Conservation (phyloP, 2,113 vertebrate species). For the Psittacula cyanocephala region DNA sequence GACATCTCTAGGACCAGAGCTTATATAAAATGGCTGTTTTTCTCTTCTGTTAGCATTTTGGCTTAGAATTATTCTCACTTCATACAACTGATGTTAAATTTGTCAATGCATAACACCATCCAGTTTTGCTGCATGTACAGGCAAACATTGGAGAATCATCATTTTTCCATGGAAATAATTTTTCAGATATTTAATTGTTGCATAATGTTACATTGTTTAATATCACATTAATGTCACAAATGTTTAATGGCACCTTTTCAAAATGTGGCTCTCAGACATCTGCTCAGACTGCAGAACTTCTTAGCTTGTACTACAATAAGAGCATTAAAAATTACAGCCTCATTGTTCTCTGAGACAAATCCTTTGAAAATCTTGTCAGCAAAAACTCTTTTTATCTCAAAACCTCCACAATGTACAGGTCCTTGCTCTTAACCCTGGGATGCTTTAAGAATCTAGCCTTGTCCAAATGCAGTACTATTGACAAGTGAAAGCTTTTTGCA, state of each 20-base stretch:
- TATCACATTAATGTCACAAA: neutral
- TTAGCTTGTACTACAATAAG: neutral
- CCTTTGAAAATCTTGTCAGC: neutral
- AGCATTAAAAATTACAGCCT: neutral
- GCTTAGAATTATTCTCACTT: neutral
- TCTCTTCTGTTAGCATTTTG: neutral
- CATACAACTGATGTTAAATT: neutral
- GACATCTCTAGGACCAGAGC: neutral
- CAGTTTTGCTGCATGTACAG: neutral
- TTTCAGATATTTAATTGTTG: neutral
- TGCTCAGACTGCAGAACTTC: neutral
- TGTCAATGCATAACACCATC: neutral
- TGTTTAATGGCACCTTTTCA: neutral
- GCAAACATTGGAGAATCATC: neutral
- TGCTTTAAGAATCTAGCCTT: neutral
- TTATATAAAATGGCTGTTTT: neutral
- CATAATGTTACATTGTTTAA: neutral
- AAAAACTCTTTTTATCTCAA: neutral
- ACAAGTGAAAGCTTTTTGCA: neutral
- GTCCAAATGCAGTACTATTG: neutral
- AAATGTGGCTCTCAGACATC: neutral
- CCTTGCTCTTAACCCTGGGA: neutral
- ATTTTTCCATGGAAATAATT: neutral
- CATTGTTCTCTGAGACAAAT: neutral
- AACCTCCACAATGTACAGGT: neutral